These are phyloP conservation scores for Bradysia coprophila DNA, from an alignment of 1,140 invertebrate genomes.

Conservation along the genomic window DNA sequence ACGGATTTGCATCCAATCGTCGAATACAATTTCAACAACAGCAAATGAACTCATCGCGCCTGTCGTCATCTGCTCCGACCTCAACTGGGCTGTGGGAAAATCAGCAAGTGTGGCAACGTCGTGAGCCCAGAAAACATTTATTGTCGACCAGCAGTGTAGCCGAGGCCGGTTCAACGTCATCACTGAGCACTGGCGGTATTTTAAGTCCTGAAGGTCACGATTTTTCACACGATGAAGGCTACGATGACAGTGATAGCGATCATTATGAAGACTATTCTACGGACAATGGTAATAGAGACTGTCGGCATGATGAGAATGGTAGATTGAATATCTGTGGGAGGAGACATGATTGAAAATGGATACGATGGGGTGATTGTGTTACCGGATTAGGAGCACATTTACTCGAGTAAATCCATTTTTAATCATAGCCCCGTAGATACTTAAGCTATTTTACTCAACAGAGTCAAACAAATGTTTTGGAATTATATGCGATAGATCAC, in stretches of 20 bases:
- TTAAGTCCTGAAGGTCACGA: slow-evolving; percentile 64
- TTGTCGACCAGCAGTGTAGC: slow-evolving; percentile 70
- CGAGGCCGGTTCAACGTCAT: slow-evolving; percentile 74
- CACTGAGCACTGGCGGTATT: slow-evolving; percentile 60
- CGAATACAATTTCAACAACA: slow-evolving; percentile 15
- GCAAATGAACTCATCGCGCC: slow-evolving; percentile 40
- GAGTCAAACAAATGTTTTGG: too few species aligned
- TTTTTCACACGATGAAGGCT: slow-evolving; percentile 56
- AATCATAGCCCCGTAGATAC: too few species aligned
- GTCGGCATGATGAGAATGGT: too few species aligned
- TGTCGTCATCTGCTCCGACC: slow-evolving; percentile 60
- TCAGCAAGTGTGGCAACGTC: slow-evolving; percentile 56
- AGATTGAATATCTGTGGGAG: too few species aligned
- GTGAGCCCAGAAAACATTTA: slow-evolving; percentile 69
- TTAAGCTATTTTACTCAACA: too few species aligned
- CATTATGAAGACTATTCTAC: slow-evolving; percentile 72
- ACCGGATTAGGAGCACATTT: too few species aligned
- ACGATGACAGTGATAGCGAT: slow-evolving; percentile 57
- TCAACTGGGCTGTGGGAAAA: slow-evolving; percentile 48
- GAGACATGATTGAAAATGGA: too few species aligned
- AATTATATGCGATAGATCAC: too few species aligned
- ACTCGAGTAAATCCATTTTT: too few species aligned
- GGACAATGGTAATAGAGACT: slow-evolving; percentile 56
- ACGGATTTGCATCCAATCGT: neutral
- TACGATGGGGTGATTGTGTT: too few species aligned